Evolutionary conservation across 2,797 vertebrate species (phyloP), one percentile per base, ranked within the genome.

Genomic region (Sardinella longiceps): DNA sequence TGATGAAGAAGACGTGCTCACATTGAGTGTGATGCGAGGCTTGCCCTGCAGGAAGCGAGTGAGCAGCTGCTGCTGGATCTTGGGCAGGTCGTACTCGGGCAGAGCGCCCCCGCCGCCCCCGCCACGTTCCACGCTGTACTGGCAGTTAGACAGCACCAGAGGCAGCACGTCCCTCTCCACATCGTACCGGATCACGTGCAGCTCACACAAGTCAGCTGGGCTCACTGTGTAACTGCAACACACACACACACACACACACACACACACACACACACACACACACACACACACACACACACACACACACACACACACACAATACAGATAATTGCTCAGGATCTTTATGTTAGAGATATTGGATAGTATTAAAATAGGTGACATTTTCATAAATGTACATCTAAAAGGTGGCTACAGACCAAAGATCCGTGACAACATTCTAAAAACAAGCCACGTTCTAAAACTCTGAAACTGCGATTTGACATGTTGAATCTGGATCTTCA

Each of bases 101-200:
- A 96, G 30, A 0, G 95, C 95, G 90, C 97, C 95, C 84, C 94
- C 93, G 58, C 97, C 98, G 14, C 92, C 95, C 84, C 94, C 93
- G 58, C 97, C 98, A 14, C 92, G 95, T 90, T 97, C 96, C 82
- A 99, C 94, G 81, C 93, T 96, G 93, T 99, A 99, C 91, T 99
- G 98, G 87, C 97, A 97, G 94, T 97, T 97, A 89, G 98, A 96
- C 46, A 98, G 92, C 84, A 99, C 92, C 89, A 99, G 93, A 0
- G 98, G 97, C 84, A 95, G 93, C 88, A 99, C 87, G 90, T 99
- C 98, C 50, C 92, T 95, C 85, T 97, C 97, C 23, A 95, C 86
- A 80, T 99, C 97, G 0, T 99, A 99, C 18, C 93, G 96, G 87
- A 99, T 96, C 87, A 99, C 92, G 0, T 99, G 98, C 89, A 98